Evolutionary conservation across 2,113 vertebrate species (phyloP), one percentile per base, ranked within the genome.

Genomic region (Ceuthmochares aereus): DNA sequence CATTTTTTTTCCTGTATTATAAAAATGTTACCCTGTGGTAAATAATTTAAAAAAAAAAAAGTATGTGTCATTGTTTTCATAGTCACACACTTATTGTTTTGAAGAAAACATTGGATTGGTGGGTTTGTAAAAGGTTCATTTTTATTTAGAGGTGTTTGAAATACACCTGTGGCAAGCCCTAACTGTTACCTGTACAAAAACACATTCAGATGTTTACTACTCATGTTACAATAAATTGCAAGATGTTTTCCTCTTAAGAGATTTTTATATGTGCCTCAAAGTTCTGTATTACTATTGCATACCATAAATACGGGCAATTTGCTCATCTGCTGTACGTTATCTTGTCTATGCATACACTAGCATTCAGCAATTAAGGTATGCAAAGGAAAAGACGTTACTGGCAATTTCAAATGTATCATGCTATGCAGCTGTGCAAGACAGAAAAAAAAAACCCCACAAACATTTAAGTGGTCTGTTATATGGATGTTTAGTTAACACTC

Each of bases 1-100:
- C 83, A 96, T 96, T 94, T 97, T 91, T 95, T 95, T 95, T 97
- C 89, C 83, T 97, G 77, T 88, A 85, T 90, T 92, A 94, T 85
- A 91, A 95, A 96, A 96, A 94, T 83, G 54, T 92, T 97, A 93
- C 75, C 20, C n/a, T 97, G 77, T 87, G 79, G 76, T 96, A 97
- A 93, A 95, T 95, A 89, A 94, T 95, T 97, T 98, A 95, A 93
- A 67, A 77, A 49, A 66, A 47, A 47, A 47, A 45, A 45, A 18
- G 14, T 47, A 84, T 93, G 82, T 91, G 56, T 97, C 92, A 42
- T 19, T 97, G 60, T 97, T 97, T 96, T 97, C 95, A 43, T 88
- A 95, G 77, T 79, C 90, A 95, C 95, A 93, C 74, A 59, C 7
- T 90, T 97, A 85, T 43, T 93, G 59, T 91, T 84, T 86, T 85